Evolutionary conservation across 2,888 invertebrate species (phyloP).

Genomic region (Odontocolon sp.): DNA sequence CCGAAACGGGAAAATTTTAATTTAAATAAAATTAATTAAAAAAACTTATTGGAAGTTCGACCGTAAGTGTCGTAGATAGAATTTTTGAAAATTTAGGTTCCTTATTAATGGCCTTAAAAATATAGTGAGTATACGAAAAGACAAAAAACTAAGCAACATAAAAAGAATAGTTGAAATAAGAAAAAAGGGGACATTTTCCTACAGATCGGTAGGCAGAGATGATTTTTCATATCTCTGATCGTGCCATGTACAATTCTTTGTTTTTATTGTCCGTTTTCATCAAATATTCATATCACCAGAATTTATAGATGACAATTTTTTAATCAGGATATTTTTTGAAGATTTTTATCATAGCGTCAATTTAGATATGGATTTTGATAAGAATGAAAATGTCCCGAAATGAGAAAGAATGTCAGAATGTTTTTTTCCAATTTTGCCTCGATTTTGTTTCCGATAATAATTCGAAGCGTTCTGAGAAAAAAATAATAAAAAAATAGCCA

Average conservation of each 20-base stretch:
- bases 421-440: no score
- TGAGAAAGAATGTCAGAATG: not conserved
- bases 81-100: conserved; percentile 35
- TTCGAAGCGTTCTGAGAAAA: conserved; percentile 8
- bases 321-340: conserved; percentile 37
- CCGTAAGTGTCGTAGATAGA: conserved; percentile 25
- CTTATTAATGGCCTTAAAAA: conserved; percentile 45
- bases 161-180: not conserved
- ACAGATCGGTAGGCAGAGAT: conserved; percentile 28
- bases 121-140: conserved; percentile 28
- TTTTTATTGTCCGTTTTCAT: conserved; percentile 3
- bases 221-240: conserved; percentile 37
- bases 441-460: no score
- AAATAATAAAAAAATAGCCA: no score
- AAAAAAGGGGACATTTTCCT: conserved; percentile 40
- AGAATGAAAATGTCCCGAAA: no score
- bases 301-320: conserved; percentile 39
- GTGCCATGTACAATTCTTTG: conserved; percentile 36
- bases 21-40: conserved; percentile 17
- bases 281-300: not conserved
- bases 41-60: conserved; percentile 20
- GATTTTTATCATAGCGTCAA: no score
- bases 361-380: no score
- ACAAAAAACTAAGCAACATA: not conserved
- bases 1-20: conserved; percentile 36